phyloP scores from a whole-genome alignment of 2,113 vertebrate species.

The Morone chrysops region DNA sequence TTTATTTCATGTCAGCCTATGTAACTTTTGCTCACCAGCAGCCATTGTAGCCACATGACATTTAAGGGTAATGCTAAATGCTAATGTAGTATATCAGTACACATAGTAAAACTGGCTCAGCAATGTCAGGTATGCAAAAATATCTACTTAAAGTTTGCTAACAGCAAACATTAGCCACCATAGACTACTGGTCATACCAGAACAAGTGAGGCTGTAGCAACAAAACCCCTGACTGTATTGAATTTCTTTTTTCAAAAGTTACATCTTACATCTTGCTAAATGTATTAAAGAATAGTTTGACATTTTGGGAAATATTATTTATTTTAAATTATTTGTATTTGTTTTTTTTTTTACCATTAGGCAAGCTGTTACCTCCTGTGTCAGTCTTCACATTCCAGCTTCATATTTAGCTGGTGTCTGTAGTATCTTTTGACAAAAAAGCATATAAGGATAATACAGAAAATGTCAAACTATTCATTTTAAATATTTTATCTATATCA shows the following conservation, averaged over 20 bases:
- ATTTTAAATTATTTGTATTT: too few relatives aligned
- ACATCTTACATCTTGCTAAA: too few relatives aligned
- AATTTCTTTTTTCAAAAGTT: too few relatives aligned
- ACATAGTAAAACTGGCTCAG: background rate
- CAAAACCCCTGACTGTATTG: too few relatives aligned
- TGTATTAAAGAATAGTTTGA: too few relatives aligned
- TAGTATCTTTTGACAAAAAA: too few relatives aligned
- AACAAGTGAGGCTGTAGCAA: too few relatives aligned
- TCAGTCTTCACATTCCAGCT: background rate
- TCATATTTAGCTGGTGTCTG: background rate
- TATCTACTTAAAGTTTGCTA: background rate
- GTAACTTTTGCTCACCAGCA: background rate
- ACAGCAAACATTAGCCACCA: background rate
- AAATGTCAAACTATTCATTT: background rate
- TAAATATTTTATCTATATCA: too few relatives aligned
- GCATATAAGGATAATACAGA: background rate
- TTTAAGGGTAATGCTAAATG: background rate
- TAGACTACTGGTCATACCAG: too few relatives aligned
- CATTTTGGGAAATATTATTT: too few relatives aligned
- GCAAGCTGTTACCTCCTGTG: too few relatives aligned
- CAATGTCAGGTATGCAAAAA: background rate
- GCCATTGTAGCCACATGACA: background rate
- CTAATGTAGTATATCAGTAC: background rate
- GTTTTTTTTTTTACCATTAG: too few relatives aligned
- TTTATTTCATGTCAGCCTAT: background rate